A percentile compares a stretch with the other conserved stretches of the same genome.
phyloP scores from a whole-genome alignment of 2,888 invertebrate genomes.

The Cartodere bifasciata region DNA sequence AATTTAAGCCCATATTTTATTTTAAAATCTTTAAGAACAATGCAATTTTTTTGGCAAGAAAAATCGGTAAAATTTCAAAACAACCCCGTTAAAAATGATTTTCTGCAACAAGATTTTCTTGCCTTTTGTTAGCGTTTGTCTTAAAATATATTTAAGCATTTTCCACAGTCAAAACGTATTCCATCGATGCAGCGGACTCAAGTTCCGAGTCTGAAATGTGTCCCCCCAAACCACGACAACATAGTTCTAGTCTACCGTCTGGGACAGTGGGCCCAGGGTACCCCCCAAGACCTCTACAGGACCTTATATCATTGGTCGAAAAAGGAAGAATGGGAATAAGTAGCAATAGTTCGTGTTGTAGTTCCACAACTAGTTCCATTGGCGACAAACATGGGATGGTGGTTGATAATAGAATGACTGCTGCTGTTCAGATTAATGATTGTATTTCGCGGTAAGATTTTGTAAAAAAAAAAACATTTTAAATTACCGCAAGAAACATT shows the following conservation, averaged over 20 bases:
- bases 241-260: constrained; percentile 46
- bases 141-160: no score
- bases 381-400: constrained; percentile 28
- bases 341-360: constrained; percentile 39
- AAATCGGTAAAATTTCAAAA: no score
- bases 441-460: constrained; percentile 22
- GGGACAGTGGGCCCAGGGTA: constrained; percentile 37
- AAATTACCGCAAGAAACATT: no score
- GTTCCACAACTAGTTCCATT: constrained; percentile 43
- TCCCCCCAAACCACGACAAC: constrained; percentile 21
- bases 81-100: no score
- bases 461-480: no score
- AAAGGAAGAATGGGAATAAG: constrained; percentile 38
- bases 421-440: constrained; percentile 27
- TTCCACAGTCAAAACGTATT: constrained; percentile 46
- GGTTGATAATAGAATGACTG: constrained; percentile 25
- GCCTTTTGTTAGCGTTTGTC: no score
- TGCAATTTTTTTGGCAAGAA: no score
- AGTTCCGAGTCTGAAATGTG: constrained; percentile 62
- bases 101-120: no score
- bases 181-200: constrained; percentile 50
- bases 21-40: no score
- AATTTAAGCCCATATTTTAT: no score
- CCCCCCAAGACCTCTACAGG: constrained; percentile 27
- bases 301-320: constrained; percentile 40